These are phyloP conservation scores for Leptopterna dolabrata DNA, from an alignment of 2,888 invertebrate genomes.

Conservation along the genomic window DNA sequence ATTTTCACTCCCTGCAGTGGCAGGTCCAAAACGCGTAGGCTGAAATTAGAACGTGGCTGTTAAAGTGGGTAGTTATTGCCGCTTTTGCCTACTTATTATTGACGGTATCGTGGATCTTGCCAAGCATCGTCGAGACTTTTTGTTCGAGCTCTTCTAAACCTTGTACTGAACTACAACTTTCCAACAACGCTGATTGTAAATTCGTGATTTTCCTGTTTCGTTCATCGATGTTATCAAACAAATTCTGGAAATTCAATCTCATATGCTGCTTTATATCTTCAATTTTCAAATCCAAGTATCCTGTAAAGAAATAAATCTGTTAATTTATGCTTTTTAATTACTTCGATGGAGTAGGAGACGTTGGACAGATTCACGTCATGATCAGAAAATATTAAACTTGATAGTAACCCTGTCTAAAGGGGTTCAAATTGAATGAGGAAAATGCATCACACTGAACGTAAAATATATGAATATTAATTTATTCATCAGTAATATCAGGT, in stretches of 20 bases:
- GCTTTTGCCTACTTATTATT: conserved; percentile 71
- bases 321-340: too few relatives aligned
- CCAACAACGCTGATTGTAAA: background rate
- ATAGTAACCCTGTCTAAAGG: too few relatives aligned
- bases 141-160: conserved; percentile 63
- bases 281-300: conserved; percentile 5
- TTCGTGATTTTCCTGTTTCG: conserved; percentile 33
- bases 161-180: conserved; percentile 26
- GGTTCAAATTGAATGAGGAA: too few relatives aligned
- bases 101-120: conserved; percentile 74
- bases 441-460: too few relatives aligned
- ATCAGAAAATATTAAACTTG: too few relatives aligned
- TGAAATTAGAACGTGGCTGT: background rate
- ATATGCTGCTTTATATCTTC: conserved; percentile 33
- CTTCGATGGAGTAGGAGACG: too few relatives aligned
- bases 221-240: conserved; percentile 27
- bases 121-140: conserved; percentile 73
- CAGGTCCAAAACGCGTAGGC: background rate
- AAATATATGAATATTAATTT: too few relatives aligned
- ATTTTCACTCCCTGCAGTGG: too few relatives aligned
- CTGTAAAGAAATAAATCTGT: background rate
- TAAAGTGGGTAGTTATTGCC: background rate
- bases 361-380: too few relatives aligned
- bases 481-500: too few relatives aligned
- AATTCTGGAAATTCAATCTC: conserved; percentile 22